Evolutionary conservation across 2,797 vertebrate genomes (phyloP), one percentile per base, ranked within the genome.

Genomic region (Valencia hispanica): DNA sequence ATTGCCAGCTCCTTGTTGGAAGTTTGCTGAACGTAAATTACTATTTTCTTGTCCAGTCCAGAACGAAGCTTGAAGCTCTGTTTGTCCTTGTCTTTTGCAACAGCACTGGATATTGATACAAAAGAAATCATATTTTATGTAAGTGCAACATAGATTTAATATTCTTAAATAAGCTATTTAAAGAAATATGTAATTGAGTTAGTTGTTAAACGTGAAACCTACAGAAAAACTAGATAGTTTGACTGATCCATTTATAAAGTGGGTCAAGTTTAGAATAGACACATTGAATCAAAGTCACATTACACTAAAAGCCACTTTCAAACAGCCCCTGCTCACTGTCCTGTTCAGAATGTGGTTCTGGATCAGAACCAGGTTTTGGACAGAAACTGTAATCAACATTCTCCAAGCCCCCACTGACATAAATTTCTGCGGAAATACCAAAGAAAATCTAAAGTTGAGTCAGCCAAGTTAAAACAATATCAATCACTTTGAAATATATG

Each of bases 1-100:
- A 99, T 98, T 65, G 97, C 97, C 92, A 99, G 95, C 72, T 99
- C 98, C 87, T 99, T 99, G 90, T 99, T 99, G 63, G 97, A 98
- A 9, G 96, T 98, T 92, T 99, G 98, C 79, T 98, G 98, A 43
- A 99, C 96, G 27, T 97, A 99, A 85, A 99, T 97, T 79, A 99
- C 97, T 59, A 99, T 98, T 93, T 99, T 99, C 94, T 99, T 99
- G 94, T 98, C 98, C 91, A 98, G 96, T 72, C 98, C 98, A 32
- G 99, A 97, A 34, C 98, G 97, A 27, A 99, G 95, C 88, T 99
- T 99, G 94, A 99, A 99, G 93, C 97, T 99, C 78, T 99, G 98
- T 79, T 97, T 96, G 93, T 99, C 98, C 89, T 99, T 99, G 94
- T 99, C 98, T 94, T 99, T 99, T 41, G 97, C 97, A 76, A 99